Evolutionary conservation across 2,113 vertebrate species (phyloP), one percentile per base, ranked within the genome.

Genomic region (Daphoenositta chrysoptera): DNA sequence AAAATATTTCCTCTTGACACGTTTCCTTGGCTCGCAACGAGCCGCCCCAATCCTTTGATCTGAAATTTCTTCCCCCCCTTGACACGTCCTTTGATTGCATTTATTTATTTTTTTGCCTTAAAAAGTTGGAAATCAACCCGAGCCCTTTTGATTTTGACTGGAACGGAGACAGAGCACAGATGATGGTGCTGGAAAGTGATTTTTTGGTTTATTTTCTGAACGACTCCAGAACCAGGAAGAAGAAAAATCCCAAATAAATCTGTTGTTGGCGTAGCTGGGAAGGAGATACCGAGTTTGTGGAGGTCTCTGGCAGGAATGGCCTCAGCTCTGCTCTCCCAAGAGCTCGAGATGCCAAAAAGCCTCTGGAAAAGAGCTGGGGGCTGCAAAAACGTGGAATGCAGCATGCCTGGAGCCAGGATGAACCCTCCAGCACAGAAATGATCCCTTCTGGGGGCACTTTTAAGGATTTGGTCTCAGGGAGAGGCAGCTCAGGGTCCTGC

Each of bases 81-180:
- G 69, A 94, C 85, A 77, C 0, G 0, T 90, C 78, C 85, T 94
- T 94, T 93, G 90, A 71, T 89, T 91, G 35, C 24, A 7, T 72
- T 89, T 91, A 60, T 89, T 92, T 83, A 44, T 56, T 66, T 87
- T 83, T 64, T 89, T 54, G 47, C 81, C 69, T 87, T 72, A 72
- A 94, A 96, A 93, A 76, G 82, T 70, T 91, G 82, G 57, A 94
- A 90, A 90, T 90, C 73, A 83, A 83, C 73, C 61, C n/a, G 7
- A 95, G 22, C n/a, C 56, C n/a, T 87, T 96, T 81, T 33, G 73
- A 66, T 71, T 95, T 58, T 39, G 84, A 68, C 84, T 96, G 92
- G 69, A 91, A 54, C 18, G 1, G 77, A 89, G 65, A 47, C 63
- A 39, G 77, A 92, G 50, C 37, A 42, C 68, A 71, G 90, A 75